phyloP scores from a whole-genome alignment of 1,140 invertebrate genomes.

The Papilio polytes region DNA sequence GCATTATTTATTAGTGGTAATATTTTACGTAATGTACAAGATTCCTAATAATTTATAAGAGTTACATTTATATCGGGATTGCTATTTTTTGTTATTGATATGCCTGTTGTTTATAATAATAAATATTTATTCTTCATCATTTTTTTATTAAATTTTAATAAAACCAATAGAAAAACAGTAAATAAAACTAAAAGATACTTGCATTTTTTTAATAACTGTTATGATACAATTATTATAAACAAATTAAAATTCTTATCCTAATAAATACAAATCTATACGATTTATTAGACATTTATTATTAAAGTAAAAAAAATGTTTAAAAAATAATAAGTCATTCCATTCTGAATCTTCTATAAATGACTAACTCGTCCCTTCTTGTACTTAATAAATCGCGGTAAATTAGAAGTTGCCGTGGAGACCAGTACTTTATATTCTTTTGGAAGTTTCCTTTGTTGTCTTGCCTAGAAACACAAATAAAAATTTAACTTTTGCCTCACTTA shows the following conservation, averaged over 20 bases:
- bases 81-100: slow-evolving; percentile 48
- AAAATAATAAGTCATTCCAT: no score
- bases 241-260: slow-evolving; percentile 35
- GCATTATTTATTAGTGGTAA: slow-evolving; percentile 39
- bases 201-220: slow-evolving; percentile 32
- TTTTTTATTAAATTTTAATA: background rate
- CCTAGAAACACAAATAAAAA: no score
- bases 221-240: slow-evolving; percentile 38
- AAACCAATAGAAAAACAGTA: background rate
- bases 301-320: no score
- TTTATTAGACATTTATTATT: no score
- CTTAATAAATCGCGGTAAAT: slow-evolving; percentile 1
- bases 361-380: slow-evolving; percentile 9
- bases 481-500: no score
- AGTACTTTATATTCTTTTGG: slow-evolving; percentile 8
- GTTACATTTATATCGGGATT: slow-evolving; percentile 52
- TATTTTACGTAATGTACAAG: slow-evolving; percentile 52
- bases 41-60: slow-evolving; percentile 57
- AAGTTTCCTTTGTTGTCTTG: no score
- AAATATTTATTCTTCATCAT: slow-evolving; percentile 55
- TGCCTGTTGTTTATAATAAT: slow-evolving; percentile 54
- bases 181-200: slow-evolving; percentile 32
- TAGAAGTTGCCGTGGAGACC: background rate
- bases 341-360: background rate
- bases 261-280: no score